Base-by-base conservation (phyloP, 2,888 invertebrate genomes). In the Phyllotreta cruciferae region DNA sequence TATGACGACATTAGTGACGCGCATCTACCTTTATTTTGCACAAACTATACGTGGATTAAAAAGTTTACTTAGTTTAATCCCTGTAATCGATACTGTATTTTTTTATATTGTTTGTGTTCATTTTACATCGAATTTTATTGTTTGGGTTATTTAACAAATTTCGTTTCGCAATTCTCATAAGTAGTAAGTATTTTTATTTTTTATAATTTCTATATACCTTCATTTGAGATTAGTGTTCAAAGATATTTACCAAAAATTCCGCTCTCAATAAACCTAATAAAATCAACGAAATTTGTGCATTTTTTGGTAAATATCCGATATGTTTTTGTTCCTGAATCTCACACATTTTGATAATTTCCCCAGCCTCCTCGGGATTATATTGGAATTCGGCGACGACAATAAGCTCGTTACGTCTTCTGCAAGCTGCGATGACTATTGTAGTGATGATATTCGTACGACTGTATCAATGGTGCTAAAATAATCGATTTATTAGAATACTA, bases 401-500 rank as follows among this genome's bases (percentile, higher is more conserved):
- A 69, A 71, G 76, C 71, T 74, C 76, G 70, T 76, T 73, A 73
- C 71, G 73, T 68, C 71, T 71, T 70, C 77, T 80, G 69, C 78
- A 77, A 75, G 79, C 78, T 74, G 75, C 79, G 74, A 75, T 78
- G 75, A 75, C 77, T 71, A 69, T 77, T 70, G 55, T 77, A 71
- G 71, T 78, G 71, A 57, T 45, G 56, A 74, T 75, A 62, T 71
- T 73, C 74, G 74, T 72, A 71, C 72, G 73, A 69, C 62, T 68
- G 60, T 71, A 68, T 68, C 66, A 67, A 63, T 68, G 70, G 73
- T 73, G 71, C 67, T 72, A 69, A 70, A 24, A 69, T 67, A 66
- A 62, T 39, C 36, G 50, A 41, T 50, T 36, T 39, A 50, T 49
- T 57, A 49, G 57, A 49, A 49, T 5, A 50, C 65, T 64, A 66